These are phyloP conservation scores for Formica aserva DNA, from an alignment of 2,888 invertebrate species.

Conservation along the genomic window DNA sequence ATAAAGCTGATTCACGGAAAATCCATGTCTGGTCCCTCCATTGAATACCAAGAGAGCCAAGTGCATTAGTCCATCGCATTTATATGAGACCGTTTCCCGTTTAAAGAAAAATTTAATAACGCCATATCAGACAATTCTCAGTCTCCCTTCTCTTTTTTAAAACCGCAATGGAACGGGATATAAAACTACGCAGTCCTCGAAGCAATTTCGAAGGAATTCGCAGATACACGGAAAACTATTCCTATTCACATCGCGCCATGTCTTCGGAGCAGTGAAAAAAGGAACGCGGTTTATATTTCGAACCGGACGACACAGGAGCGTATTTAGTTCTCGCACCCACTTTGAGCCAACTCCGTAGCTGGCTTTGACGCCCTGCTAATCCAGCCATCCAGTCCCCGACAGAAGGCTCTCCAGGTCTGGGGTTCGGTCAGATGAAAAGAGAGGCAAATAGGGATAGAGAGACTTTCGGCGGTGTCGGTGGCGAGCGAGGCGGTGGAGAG, in stretches of 20 bases:
- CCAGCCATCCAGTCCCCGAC: conserved; percentile 76
- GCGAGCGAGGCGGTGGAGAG: conserved; percentile 53
- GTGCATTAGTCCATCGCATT: conserved; percentile 52
- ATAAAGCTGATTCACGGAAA: conserved; percentile 3
- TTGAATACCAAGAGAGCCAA: conserved; percentile 46
- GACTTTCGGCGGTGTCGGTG: conserved; percentile 57
- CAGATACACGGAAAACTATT: conserved; percentile 47
- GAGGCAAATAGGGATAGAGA: conserved; percentile 64
- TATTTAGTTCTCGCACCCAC: conserved; percentile 75
- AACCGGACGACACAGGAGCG: conserved; percentile 56
- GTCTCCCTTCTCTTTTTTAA: conserved; percentile 20
- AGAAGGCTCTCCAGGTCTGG: conserved; percentile 68
- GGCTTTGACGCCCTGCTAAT: conserved; percentile 83
- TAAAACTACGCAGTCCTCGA: conserved; percentile 48
- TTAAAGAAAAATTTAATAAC: conserved; percentile 57
- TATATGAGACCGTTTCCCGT: conserved; percentile 44
- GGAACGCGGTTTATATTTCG: conserved; percentile 44
- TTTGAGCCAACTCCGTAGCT: conserved; percentile 76
- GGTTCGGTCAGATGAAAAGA: conserved; percentile 65
- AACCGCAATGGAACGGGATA: conserved; percentile 42
- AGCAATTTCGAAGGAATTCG: conserved; percentile 58
- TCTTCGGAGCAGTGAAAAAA: conserved; percentile 53
- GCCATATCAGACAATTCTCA: conserved; percentile 54
- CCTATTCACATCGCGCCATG: conserved; percentile 15
- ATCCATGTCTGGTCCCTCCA: conserved; percentile 33